A percentile compares a stretch with the other conserved stretches of the same genome.
Conservation (phyloP, 1,140 invertebrate genomes). For the Calliopsis andreniformis region DNA sequence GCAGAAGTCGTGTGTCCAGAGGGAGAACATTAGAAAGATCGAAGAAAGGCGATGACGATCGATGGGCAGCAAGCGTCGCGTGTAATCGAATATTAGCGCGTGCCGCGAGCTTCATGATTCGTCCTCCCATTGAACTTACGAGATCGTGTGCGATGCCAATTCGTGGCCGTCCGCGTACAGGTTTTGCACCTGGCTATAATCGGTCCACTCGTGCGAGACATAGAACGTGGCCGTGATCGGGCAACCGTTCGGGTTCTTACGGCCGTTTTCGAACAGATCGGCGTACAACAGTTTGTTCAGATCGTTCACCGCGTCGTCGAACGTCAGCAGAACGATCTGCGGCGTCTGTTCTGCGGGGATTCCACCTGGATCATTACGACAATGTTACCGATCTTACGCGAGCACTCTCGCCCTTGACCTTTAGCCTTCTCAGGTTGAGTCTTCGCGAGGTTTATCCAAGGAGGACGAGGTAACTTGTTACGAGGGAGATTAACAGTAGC, state of each 20-base stretch:
- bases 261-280: slow-evolving; percentile 93
- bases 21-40: slow-evolving; percentile 23
- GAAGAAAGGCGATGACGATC: slow-evolving; percentile 49
- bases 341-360: slow-evolving; percentile 90
- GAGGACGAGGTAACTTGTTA: too few species aligned
- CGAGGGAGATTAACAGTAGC: too few species aligned
- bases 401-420: too few species aligned
- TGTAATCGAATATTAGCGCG: neutral
- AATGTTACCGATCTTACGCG: slow-evolving; percentile 7
- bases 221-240: slow-evolving; percentile 98
- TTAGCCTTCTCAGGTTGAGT: neutral
- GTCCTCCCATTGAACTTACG: slow-evolving; percentile 86
- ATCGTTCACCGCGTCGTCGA: slow-evolving; percentile 97
- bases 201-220: slow-evolving; percentile 98
- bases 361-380: slow-evolving; percentile 83
- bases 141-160: slow-evolving; percentile 97
- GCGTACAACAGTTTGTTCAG: slow-evolving; percentile 94
- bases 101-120: neutral
- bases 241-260: slow-evolving; percentile 96
- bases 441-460: too few species aligned
- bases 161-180: slow-evolving; percentile 96
- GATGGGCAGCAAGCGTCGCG: slow-evolving; percentile 12
- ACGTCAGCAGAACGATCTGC: slow-evolving; percentile 95
- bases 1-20: slow-evolving; percentile 22
- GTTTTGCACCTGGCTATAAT: slow-evolving; percentile 98